phyloP scores from a whole-genome alignment of 2,797 vertebrate species.

The Pygocentrus nattereri region DNA sequence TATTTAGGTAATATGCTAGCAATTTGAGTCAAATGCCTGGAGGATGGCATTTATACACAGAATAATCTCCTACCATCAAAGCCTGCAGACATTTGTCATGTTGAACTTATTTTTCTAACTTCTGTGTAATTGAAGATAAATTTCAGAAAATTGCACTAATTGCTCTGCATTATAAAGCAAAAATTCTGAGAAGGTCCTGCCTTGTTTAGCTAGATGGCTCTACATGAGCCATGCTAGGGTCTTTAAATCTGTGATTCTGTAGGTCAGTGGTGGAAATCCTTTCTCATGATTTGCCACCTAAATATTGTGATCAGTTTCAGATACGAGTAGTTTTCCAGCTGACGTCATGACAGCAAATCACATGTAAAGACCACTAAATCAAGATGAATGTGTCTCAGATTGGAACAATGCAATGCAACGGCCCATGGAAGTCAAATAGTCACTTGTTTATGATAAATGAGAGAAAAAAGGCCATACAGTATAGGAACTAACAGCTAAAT shows the following conservation, averaged over 20 bases:
- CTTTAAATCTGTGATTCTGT: neutral
- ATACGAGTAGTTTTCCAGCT: constrained; percentile 48
- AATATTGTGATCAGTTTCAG: neutral
- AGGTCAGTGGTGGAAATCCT: too few relatives aligned
- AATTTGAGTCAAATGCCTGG: constrained; percentile 60
- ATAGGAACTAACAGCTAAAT: constrained; percentile 31
- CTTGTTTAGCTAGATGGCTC: constrained; percentile 3
- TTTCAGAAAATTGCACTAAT: constrained; percentile 78
- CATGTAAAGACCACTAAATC: constrained; percentile 27
- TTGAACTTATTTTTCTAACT: constrained; percentile 68
- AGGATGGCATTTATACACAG: constrained; percentile 63
- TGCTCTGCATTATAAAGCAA: constrained; percentile 57
- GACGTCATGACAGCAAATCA: neutral
- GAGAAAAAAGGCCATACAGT: constrained; percentile 30
- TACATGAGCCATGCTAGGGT: neutral
- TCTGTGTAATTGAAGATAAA: constrained; percentile 69
- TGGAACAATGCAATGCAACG: constrained; percentile 13
- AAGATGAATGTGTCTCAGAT: constrained; percentile 14
- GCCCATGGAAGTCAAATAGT: constrained; percentile 16
- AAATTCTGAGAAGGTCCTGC: neutral
- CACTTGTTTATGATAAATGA: constrained; percentile 10
- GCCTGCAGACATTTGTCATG: constrained; percentile 77
- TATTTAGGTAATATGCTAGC: constrained; percentile 65
- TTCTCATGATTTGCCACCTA: too few relatives aligned
- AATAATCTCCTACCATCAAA: constrained; percentile 69